A percentile compares a stretch with the other conserved stretches of the same genome.
phyloP scores from a whole-genome alignment of 2,797 vertebrate genomes.

The Paramormyrops hopkinsi region DNA sequence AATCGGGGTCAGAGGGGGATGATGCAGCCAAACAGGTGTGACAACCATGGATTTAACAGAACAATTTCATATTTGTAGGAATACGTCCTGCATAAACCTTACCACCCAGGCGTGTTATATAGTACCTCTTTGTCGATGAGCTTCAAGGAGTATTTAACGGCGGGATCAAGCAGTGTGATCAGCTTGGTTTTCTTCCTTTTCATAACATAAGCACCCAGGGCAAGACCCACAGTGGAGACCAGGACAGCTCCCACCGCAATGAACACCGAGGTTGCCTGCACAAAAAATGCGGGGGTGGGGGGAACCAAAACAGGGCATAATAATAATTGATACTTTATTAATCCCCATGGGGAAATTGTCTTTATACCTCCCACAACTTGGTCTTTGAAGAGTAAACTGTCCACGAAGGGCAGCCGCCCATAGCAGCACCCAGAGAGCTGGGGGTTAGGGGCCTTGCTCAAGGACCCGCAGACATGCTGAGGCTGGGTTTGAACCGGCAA shows the following conservation, averaged over 20 bases:
- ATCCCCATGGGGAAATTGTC: neutral
- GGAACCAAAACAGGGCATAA: neutral
- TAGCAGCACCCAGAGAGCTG: too few species aligned
- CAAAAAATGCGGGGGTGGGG: neutral
- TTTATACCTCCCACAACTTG: neutral
- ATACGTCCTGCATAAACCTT: neutral
- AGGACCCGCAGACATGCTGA: too few species aligned
- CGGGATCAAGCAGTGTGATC: slow-evolving; percentile 55
- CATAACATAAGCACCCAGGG: slow-evolving; percentile 49
- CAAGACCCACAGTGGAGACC: slow-evolving; percentile 49
- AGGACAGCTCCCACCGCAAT: slow-evolving; percentile 56
- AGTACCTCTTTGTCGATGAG: slow-evolving; percentile 61
- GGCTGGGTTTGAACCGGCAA: too few species aligned
- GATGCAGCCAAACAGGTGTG: neutral
- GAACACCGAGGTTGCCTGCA: slow-evolving; percentile 47
- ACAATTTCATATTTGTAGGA: neutral
- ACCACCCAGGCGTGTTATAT: neutral
- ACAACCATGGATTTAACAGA: neutral
- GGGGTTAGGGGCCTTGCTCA: too few species aligned
- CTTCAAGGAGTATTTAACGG: slow-evolving; percentile 57
- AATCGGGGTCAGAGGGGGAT: neutral
- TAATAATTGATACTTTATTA: neutral
- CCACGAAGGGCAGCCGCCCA: too few species aligned
- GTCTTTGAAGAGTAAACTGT: too few species aligned
- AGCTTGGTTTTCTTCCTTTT: slow-evolving; percentile 47